Percentiles rank a stretch among this genome's conserved stretches.
Evolutionary conservation across 2,797 vertebrate genomes (phyloP).

Genomic region (Premnoplex brunnescens): DNA sequence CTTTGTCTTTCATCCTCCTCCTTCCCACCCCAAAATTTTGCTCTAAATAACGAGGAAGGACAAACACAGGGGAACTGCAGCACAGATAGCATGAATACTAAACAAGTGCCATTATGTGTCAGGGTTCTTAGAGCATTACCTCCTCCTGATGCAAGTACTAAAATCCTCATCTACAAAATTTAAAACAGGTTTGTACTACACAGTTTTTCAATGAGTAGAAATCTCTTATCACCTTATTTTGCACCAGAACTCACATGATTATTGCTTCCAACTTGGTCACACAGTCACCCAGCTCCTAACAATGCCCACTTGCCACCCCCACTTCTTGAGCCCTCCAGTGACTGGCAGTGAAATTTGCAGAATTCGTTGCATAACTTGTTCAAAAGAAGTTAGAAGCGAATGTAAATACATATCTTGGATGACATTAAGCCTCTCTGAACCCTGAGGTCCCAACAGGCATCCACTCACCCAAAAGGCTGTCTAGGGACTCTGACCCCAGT

Average conservation of each 20-base stretch:
- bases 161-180: neutral
- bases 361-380: accelerated
- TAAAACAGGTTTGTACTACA: neutral
- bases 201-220: neutral
- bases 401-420: neutral
- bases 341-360: neutral
- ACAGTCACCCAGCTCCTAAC: neutral
- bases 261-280: neutral
- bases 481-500: neutral
- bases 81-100: neutral
- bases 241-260: neutral
- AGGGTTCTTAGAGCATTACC: neutral
- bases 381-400: neutral
- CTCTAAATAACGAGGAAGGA: neutral
- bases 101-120: neutral
- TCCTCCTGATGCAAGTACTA: neutral
- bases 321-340: neutral
- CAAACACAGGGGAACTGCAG: neutral
- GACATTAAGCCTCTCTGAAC: neutral
- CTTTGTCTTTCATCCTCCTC: neutral
- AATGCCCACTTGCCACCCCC: neutral
- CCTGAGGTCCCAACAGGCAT: neutral
- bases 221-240: neutral
- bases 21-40: neutral
- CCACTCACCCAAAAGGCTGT: neutral